Conservation (phyloP, 2,797 vertebrate species). For the Propithecus deckenii region DNA sequence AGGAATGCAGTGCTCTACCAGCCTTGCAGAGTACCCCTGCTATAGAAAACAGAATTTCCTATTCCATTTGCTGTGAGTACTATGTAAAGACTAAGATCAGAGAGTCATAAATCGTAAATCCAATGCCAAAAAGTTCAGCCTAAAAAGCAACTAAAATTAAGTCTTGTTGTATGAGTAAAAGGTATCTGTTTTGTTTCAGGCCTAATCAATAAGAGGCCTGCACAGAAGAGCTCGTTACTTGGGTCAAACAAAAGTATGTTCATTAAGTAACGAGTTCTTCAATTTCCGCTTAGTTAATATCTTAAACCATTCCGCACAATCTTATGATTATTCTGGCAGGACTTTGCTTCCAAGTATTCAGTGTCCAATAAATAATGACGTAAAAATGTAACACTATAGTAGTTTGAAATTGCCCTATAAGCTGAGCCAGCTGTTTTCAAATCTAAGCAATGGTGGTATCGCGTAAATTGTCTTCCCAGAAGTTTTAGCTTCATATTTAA, state of each 20-base stretch:
- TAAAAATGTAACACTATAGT: conserved; percentile 1
- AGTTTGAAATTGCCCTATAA: background rate
- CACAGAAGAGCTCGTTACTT: background rate
- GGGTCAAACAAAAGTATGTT: background rate
- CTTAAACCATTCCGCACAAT: conserved; percentile 1
- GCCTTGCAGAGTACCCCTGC: background rate
- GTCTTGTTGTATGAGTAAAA: conserved; percentile 47
- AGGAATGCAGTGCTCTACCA: background rate
- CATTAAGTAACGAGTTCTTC: conserved; percentile 9
- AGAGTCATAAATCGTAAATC: background rate
- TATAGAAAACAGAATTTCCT: background rate
- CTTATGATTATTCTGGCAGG: conserved; percentile 7
- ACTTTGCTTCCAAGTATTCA: background rate
- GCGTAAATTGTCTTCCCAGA: background rate
- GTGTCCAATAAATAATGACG: conserved; percentile 26
- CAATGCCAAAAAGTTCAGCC: conserved; percentile 1
- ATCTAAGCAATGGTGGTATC: background rate
- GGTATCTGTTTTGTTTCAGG: conserved; percentile 7
- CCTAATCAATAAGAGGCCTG: conserved; percentile 3
- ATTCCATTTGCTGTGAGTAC: background rate
- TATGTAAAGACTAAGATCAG: conserved; percentile 44
- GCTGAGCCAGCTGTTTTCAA: background rate
- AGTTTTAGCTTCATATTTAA: background rate
- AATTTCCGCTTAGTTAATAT: conserved; percentile 36
- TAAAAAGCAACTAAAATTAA: conserved; percentile 56